A percentile compares a stretch with the other conserved stretches of the same genome.
Evolutionary conservation across 1,140 invertebrate genomes (phyloP).

Genomic region (Pseudomyrmex flavicornis): DNA sequence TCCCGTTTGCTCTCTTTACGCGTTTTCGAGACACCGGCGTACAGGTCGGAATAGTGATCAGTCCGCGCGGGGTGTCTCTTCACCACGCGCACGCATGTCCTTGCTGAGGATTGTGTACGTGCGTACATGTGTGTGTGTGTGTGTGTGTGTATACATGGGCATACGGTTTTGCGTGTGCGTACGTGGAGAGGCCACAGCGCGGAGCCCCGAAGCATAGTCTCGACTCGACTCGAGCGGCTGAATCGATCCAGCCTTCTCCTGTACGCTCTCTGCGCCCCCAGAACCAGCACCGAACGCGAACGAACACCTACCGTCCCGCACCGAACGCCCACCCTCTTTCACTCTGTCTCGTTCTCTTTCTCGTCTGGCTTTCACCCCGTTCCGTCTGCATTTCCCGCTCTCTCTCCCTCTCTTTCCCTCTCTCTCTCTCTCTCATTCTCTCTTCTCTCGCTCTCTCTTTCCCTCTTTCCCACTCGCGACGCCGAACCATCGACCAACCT

Average conservation of each 20-base stretch:
- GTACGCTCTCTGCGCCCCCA: constrained; percentile 70
- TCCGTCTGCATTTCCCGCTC: constrained; percentile 55
- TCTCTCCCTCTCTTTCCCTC: not conserved
- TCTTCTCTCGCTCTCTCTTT: constrained; percentile 14
- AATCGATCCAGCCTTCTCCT: constrained; percentile 81
- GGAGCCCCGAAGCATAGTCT: constrained; percentile 78
- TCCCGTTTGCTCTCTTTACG: not conserved
- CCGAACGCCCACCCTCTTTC: constrained; percentile 49
- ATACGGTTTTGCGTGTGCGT: constrained; percentile 35
- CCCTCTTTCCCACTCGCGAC: constrained; percentile 37
- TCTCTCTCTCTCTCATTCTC: constrained; percentile 12
- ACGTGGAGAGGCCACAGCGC: constrained; percentile 61
- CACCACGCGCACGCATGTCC: constrained; percentile 15
- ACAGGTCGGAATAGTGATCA: constrained; percentile 44
- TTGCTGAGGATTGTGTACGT: not conserved
- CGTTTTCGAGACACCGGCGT: constrained; percentile 7
- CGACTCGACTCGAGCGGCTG: constrained; percentile 83
- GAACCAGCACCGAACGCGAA: constrained; percentile 65
- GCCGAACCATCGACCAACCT: constrained; percentile 74
- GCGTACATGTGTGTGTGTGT: not conserved
- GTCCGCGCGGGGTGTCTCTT: constrained; percentile 43
- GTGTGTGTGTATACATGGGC: not conserved
- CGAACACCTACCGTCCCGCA: constrained; percentile 56
- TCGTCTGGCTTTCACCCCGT: constrained; percentile 60
- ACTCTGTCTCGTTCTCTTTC: constrained; percentile 52